These are phyloP conservation scores for Alca torda DNA, from an alignment of 2,797 vertebrate species.

Conservation along the genomic window DNA sequence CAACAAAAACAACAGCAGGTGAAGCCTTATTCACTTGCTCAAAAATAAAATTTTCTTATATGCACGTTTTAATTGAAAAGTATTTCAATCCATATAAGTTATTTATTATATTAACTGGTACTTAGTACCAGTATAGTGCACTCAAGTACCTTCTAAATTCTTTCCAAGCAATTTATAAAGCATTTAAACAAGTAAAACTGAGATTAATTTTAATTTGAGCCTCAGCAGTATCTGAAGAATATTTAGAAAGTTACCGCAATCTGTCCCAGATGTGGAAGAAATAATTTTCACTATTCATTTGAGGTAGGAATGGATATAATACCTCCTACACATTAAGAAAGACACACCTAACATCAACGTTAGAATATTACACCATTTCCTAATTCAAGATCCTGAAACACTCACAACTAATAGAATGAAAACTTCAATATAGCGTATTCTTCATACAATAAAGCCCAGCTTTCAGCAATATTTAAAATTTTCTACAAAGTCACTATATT, in stretches of 20 bases:
- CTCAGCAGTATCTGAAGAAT: not conserved
- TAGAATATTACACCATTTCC: not conserved
- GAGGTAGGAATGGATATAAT: not conserved
- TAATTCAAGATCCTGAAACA: not conserved
- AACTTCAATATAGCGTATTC: accelerated
- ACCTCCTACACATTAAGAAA: not conserved
- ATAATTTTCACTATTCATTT: not conserved
- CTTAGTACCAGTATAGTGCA: not conserved
- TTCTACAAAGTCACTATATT: not conserved
- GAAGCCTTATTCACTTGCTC: not conserved
- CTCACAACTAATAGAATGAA: not conserved
- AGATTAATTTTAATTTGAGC: not conserved
- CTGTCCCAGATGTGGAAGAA: not conserved
- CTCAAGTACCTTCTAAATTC: not conserved
- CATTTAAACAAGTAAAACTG: not conserved
- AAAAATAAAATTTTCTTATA: not conserved
- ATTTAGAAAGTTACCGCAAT: not conserved
- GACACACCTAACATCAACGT: not conserved
- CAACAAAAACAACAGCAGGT: not conserved
- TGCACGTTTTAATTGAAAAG: not conserved
- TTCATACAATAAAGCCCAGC: not conserved
- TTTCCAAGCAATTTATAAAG: not conserved
- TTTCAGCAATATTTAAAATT: not conserved
- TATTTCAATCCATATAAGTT: not conserved
- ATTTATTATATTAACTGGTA: not conserved